These are phyloP conservation scores for Fringilla coelebs DNA, from an alignment of 2,797 vertebrate species.

Conservation along the genomic window DNA sequence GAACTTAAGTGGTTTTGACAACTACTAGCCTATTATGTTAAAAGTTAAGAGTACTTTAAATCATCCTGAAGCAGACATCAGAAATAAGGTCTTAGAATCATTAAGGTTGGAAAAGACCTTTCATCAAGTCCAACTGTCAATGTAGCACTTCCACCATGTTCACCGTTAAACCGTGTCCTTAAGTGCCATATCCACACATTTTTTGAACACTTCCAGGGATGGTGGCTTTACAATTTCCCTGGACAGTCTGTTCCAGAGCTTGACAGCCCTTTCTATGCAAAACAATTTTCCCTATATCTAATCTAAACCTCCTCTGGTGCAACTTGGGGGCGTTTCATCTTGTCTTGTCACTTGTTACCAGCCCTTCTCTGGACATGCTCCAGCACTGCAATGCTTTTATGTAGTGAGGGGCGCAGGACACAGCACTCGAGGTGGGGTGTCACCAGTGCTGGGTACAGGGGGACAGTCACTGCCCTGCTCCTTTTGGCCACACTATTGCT, in stretches of 20 bases:
- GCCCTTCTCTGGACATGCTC: background rate
- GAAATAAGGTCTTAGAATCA: background rate
- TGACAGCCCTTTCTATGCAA: background rate
- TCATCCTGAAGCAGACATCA: background rate
- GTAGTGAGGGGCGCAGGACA: background rate
- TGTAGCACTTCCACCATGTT: background rate
- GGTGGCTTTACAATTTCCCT: background rate
- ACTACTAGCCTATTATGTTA: background rate
- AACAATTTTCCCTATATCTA: background rate
- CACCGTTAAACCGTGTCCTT: background rate
- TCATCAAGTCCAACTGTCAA: background rate
- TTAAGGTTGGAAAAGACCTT: background rate
- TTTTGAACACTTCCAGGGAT: background rate
- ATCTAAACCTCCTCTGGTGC: background rate
- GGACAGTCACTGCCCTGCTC: background rate
- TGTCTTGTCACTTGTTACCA: background rate
- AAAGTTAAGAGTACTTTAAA: background rate
- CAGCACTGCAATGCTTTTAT: background rate
- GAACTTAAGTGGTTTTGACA: background rate
- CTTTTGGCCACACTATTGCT: background rate
- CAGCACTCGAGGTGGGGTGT: fast-evolving
- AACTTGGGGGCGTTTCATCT: background rate
- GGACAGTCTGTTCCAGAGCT: background rate
- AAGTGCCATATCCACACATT: background rate
- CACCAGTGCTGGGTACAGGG: background rate